Evolutionary conservation across 92 coral and sea anemone genomes (phyloP).

Genomic region (Pocillopora grandis): DNA sequence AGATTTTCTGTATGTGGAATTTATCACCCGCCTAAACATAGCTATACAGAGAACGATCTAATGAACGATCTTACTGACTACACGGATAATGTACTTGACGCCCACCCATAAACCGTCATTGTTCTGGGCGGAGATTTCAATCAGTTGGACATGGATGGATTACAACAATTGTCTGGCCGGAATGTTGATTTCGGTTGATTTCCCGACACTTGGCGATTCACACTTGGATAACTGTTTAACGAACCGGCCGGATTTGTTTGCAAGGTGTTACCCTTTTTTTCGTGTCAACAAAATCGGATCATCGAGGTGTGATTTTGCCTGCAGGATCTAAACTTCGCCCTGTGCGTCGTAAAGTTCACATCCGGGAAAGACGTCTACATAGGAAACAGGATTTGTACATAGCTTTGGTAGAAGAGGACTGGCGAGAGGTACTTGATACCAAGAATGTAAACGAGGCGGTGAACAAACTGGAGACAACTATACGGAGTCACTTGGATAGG

Average conservation of each 20-base stretch:
- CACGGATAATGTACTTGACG: slow-evolving; percentile 2
- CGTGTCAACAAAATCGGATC: too few species aligned
- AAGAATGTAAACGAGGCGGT: not conserved
- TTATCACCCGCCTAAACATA: not conserved
- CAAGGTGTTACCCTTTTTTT: not conserved
- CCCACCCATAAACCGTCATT: slow-evolving; percentile 19
- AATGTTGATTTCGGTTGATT: slow-evolving; percentile 24
- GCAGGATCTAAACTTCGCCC: too few species aligned
- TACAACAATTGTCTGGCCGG: slow-evolving; percentile 36
- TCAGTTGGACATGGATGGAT: too few species aligned
- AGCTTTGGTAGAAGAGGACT: not conserved
- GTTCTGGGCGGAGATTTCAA: slow-evolving; percentile 9
- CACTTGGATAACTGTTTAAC: slow-evolving; percentile 5
- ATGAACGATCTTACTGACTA: not conserved
- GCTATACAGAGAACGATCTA: too few species aligned
- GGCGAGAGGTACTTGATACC: not conserved
- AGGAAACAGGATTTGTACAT: not conserved
- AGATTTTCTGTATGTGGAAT: not conserved
- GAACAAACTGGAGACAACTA: not conserved
- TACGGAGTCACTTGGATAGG: slow-evolving; percentile 29
- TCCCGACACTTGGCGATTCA: slow-evolving; percentile 31
- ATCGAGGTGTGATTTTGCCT: too few species aligned
- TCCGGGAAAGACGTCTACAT: not conserved
- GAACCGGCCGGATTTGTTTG: not conserved
- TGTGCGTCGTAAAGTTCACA: not conserved